These are phyloP conservation scores for Pachycephala philippinensis DNA, from an alignment of 2,113 vertebrate species.

Conservation along the genomic window DNA sequence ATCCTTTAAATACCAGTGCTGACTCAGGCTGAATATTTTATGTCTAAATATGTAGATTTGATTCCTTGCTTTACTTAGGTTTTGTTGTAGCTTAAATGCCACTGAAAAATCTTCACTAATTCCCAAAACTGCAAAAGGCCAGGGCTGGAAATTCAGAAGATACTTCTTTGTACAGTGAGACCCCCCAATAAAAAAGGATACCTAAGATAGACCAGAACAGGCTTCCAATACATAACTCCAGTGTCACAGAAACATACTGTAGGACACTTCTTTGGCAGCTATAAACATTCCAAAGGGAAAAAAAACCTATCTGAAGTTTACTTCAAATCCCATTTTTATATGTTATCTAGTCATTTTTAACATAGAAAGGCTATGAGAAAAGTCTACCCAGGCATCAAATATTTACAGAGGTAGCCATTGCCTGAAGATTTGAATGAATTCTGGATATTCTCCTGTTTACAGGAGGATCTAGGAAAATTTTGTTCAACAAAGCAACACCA, in stretches of 20 bases:
- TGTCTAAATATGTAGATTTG: background rate
- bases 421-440: background rate
- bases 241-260: background rate
- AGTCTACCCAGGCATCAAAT: background rate
- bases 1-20: background rate
- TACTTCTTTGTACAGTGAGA: background rate
- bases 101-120: background rate
- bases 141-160: background rate
- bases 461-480: background rate
- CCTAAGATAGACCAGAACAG: background rate
- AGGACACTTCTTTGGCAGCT: background rate
- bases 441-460: background rate
- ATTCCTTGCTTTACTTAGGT: background rate
- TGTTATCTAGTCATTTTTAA: background rate
- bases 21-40: background rate
- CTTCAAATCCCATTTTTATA: background rate
- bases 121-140: background rate
- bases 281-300: background rate
- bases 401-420: background rate
- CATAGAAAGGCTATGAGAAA: background rate
- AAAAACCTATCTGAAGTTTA: background rate
- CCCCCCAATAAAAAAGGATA: background rate
- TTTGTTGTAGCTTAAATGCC: background rate
- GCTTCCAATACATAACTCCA: background rate
- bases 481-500: background rate